Evolutionary conservation across 2,113 vertebrate genomes (phyloP), one percentile per base, ranked within the genome.

Genomic region (Oreotrochilus melanogaster): DNA sequence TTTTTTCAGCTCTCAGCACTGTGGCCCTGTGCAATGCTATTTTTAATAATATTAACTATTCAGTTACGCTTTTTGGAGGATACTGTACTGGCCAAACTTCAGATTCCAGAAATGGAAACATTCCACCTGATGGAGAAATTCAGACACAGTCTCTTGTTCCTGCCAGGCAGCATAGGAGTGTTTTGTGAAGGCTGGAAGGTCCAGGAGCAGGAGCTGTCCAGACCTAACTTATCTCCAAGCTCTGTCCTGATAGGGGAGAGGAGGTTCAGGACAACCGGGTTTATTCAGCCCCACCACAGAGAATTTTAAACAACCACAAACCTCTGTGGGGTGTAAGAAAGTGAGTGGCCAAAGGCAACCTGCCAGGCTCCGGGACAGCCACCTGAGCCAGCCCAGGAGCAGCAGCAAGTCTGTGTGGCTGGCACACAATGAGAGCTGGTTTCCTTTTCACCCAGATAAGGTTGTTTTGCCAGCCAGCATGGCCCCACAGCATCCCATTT

Each of bases 371-470:
- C 75, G 42, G 11, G 8, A 28, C 4, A 12, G 37, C 15, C 61
- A 78, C 10, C 23, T 47, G 28, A 87, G 51, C 21, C 18, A 80
- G 31, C 31, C n/a, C 37, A 72, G 37, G 25, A n/a, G 14, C 42
- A 93, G 57, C 35, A 70, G 8, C n/a, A 37, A 31, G 24, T 64
- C 62, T 67, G 33, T 7, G 30, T 42, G 62, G 3, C 50, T 48
- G 47, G 24, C 42, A 53, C 22, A 33, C 4, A 0, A 18, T 13
- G 14, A 0, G 1, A 33, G 9, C 9, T 43, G 5, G 5, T n/a
- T 57, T 18, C 24, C 47, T 65, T 11, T 66, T 74, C 60, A 74
- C n/a, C 14, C 39, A 39, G 39, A 39, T 39, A 39, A 25, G 25
- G 30, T 50, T 4, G 13, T 18, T 39, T 15, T 58, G 43, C 33